Base-by-base conservation (phyloP, 2,888 invertebrate species). In the Ctena decussata region DNA sequence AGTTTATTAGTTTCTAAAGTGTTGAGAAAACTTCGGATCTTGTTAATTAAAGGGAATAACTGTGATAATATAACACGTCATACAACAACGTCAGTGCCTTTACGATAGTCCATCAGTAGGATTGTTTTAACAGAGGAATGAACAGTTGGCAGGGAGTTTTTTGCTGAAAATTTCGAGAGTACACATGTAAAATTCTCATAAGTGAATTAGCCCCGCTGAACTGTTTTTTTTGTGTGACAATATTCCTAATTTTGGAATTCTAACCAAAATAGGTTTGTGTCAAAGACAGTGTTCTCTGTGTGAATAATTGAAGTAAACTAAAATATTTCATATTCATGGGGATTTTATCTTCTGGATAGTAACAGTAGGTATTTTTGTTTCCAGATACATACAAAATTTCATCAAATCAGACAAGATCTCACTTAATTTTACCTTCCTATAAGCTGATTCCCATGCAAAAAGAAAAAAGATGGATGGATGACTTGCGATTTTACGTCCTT, bases 191-290 rank as follows among this genome's bases (percentile, higher is more conserved):
- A 46, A 46, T 21, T 46, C n/a, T n/a, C 8, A 49, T 6, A 18
- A 60, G 65, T 35, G 65, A 65, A 65, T 65, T 65, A 65, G 65
- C 65, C 65, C 65, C 35, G 30, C 46, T 46, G 46, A 46, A 46
- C 46, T 46, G 46, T 15, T 6, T 11, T 15, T n/a, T n/a, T n/a
- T n/a, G 15, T 53, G 8, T 53, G 53, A 53, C 53, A 53, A 53
- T 12, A 65, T 65, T 65, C 65, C 65, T 65, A 21, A 5, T 35
- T 60, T 27, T 65, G 65, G 5, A 65, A 18, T 2, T 65, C 11
- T 65, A 18, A n/a, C 65, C 11, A 12, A 35, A 65, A 24, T 35
- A 65, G 65, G 65, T 35, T 65, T 30, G 65, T 65, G 32, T 35
- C 35, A 53, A 41, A 41, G 8, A n/a, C n/a, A 5, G 5, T 18